Percentiles rank a stretch among this genome's conserved stretches.
These are phyloP conservation scores for Rattus norvegicus DNA, from an alignment of 2,113 vertebrate genomes.

Conservation along the genomic window DNA sequence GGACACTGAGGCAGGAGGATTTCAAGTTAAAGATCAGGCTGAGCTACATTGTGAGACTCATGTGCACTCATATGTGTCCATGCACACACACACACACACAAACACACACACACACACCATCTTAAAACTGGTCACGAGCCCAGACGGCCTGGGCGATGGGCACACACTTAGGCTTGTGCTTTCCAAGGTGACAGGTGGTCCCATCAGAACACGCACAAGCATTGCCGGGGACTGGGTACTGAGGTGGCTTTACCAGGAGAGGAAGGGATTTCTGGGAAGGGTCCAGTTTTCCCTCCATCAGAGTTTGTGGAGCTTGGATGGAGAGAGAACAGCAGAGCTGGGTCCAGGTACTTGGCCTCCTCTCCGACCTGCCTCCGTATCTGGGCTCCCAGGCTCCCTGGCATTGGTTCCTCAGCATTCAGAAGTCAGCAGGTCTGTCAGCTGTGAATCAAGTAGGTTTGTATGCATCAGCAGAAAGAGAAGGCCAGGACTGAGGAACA, in stretches of 20 bases:
- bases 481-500: neutral
- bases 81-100: neutral
- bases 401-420: neutral
- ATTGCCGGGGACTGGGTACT: constrained; percentile 20
- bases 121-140: neutral
- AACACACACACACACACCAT: neutral
- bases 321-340: neutral
- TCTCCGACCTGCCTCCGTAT: neutral
- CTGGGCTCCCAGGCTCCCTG: neutral
- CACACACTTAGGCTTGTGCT: neutral
- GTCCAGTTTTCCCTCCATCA: neutral
- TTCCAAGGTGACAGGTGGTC: neutral
- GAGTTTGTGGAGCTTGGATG: neutral
- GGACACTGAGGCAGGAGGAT: neutral
- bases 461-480: neutral
- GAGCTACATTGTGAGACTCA: neutral
- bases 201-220: neutral
- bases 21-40: neutral
- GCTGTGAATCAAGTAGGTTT: neutral
- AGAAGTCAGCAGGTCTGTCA: neutral
- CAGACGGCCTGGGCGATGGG: neutral
- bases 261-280: neutral
- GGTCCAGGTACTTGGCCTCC: neutral
- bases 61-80: neutral
- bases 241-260: neutral